Conservation (phyloP, 1,140 invertebrate species). For the Zaprionus taronus region DNA sequence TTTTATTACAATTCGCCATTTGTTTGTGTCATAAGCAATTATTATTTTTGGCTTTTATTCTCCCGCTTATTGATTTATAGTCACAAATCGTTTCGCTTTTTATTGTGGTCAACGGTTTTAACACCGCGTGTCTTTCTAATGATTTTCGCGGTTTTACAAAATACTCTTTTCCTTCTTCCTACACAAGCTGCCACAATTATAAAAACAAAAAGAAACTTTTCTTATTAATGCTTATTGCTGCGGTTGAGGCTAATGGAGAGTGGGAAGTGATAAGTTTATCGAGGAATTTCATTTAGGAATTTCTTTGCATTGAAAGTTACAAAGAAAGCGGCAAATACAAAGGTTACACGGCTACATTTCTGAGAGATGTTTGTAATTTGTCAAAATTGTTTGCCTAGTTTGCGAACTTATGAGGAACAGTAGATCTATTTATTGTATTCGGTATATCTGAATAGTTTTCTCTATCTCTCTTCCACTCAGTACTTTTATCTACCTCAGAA, state of each 20-base stretch:
- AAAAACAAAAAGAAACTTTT: conserved; percentile 13
- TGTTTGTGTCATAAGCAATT: conserved; percentile 69
- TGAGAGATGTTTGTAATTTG: not conserved
- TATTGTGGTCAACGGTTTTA: conserved; percentile 59
- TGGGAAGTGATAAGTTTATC: not conserved
- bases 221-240: conserved; percentile 32
- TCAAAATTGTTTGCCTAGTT: not conserved
- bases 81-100: conserved; percentile 46
- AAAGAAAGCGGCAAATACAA: not conserved
- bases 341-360: not conserved
- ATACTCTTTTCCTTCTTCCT: conserved; percentile 4
- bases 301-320: conserved; percentile 4
- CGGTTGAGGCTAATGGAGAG: conserved; percentile 26
- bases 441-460: not conserved
- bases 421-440: not conserved
- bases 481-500: not conserved
- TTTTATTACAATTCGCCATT: conserved; percentile 75
- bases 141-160: conserved; percentile 53
- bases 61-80: conserved; percentile 64
- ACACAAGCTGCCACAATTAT: not conserved
- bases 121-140: conserved; percentile 46
- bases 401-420: too few relatives aligned
- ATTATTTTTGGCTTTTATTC: conserved; percentile 46
- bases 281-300: not conserved
- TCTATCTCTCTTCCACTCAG: not conserved